Conservation (phyloP, 1,140 invertebrate species). For the Drosophila sulfurigaster region DNA sequence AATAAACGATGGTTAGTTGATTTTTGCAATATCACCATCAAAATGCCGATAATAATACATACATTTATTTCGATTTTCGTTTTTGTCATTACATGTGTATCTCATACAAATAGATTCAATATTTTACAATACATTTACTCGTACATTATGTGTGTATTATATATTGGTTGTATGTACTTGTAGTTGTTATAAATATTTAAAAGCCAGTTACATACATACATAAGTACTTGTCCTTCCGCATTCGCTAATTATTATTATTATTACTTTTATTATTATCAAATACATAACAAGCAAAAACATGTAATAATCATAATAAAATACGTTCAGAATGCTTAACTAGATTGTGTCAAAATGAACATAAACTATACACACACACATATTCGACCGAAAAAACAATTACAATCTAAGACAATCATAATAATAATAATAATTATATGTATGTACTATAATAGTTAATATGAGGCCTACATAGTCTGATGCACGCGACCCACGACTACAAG, state of each 20-base stretch:
- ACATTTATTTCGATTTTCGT: slow-evolving; percentile 16
- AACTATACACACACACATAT: slow-evolving; percentile 70
- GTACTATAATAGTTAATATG: slow-evolving; percentile 21
- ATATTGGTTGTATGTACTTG: slow-evolving; percentile 45
- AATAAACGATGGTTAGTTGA: background rate
- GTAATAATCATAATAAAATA: slow-evolving; percentile 40
- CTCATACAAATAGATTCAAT: slow-evolving; percentile 83
- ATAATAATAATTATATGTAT: slow-evolving; percentile 26
- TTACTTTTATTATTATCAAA: slow-evolving; percentile 52
- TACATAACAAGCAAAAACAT: slow-evolving; percentile 75
- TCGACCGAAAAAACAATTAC: slow-evolving; percentile 52
- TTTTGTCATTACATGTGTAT: slow-evolving; percentile 75
- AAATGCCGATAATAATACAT: slow-evolving; percentile 49
- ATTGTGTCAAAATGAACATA: slow-evolving; percentile 41
- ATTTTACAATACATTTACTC: slow-evolving; percentile 78
- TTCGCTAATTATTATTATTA: slow-evolving; percentile 60
- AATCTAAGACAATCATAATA: slow-evolving; percentile 46
- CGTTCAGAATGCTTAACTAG: slow-evolving; percentile 12
- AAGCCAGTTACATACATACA: slow-evolving; percentile 61
- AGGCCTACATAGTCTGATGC: slow-evolving; percentile 40
- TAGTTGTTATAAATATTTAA: slow-evolving; percentile 70
- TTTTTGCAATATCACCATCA: slow-evolving; percentile 41
- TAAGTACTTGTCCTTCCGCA: slow-evolving; percentile 12
- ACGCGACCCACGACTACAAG: slow-evolving; percentile 64
- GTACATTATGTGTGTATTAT: slow-evolving; percentile 70